These are phyloP conservation scores for Serripes groenlandicus DNA, from an alignment of 2,888 invertebrate species.

Conservation along the genomic window DNA sequence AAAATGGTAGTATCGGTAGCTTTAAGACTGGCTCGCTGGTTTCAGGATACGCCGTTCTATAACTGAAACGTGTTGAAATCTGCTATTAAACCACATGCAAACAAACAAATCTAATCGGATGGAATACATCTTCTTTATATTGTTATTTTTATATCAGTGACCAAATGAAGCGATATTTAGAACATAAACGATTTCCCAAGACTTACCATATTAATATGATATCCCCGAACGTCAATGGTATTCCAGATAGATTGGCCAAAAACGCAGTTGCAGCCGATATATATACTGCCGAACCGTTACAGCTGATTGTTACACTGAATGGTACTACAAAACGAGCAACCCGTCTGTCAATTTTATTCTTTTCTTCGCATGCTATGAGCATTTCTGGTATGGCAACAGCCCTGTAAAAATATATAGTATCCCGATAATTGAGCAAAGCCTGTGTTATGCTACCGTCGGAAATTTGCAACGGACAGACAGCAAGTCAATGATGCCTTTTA, in stretches of 20 bases:
- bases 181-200: neutral
- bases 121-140: too few relatives aligned
- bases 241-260: slow-evolving; percentile 73
- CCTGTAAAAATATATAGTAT: slow-evolving; percentile 71
- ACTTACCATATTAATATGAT: slow-evolving; percentile 77
- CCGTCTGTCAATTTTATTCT: slow-evolving; percentile 76
- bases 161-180: neutral
- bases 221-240: slow-evolving; percentile 63
- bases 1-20: too few relatives aligned
- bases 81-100: too few relatives aligned
- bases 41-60: too few relatives aligned
- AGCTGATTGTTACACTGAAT: slow-evolving; percentile 81
- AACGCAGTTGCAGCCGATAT: slow-evolving; percentile 79
- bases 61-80: too few relatives aligned
- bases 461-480: too few relatives aligned
- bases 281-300: slow-evolving; percentile 81
- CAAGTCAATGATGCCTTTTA: too few relatives aligned
- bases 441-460: neutral
- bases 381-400: slow-evolving; percentile 83
- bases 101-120: too few relatives aligned
- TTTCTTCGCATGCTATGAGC: slow-evolving; percentile 76
- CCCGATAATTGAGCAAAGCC: neutral
- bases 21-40: too few relatives aligned
- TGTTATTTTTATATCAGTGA: too few relatives aligned
- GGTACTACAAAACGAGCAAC: slow-evolving; percentile 80